Conservation (phyloP, 2,888 invertebrate species). For the Acanthosepion pharaonis region DNA sequence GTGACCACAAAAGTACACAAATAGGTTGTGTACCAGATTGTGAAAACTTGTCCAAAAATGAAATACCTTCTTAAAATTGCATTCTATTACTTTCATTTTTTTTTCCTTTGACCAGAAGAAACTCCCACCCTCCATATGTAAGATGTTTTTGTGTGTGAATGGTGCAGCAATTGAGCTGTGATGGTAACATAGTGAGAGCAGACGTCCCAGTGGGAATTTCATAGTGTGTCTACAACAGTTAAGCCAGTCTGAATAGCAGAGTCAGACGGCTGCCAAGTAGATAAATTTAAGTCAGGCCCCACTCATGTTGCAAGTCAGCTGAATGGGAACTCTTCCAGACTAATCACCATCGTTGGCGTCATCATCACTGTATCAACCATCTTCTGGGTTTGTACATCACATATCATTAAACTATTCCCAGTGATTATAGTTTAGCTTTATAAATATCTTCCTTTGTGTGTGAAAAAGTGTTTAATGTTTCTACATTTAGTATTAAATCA, state of each 20-base stretch:
- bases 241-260: conserved; percentile 33
- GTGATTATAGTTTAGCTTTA: neutral
- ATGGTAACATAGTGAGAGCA: neutral
- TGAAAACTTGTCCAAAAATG: too few relatives aligned
- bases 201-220: neutral
- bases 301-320: neutral
- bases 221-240: conserved; percentile 33
- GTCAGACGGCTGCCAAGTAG: neutral
- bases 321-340: conserved; percentile 12
- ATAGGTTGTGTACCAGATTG: too few relatives aligned
- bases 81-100: too few relatives aligned
- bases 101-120: too few relatives aligned
- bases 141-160: neutral
- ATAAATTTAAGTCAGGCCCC: neutral
- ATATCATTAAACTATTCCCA: conserved; percentile 9
- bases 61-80: too few relatives aligned
- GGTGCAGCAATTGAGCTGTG: neutral
- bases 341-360: neutral
- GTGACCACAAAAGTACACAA: too few relatives aligned
- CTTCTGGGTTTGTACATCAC: neutral
- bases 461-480: neutral
- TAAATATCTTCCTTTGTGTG: neutral
- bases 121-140: too few relatives aligned
- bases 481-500: neutral
- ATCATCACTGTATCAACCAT: neutral